A percentile compares a stretch with the other conserved stretches of the same genome.
phyloP scores from a whole-genome alignment of 2,113 vertebrate genomes.

The Podocnemis expansa region DNA sequence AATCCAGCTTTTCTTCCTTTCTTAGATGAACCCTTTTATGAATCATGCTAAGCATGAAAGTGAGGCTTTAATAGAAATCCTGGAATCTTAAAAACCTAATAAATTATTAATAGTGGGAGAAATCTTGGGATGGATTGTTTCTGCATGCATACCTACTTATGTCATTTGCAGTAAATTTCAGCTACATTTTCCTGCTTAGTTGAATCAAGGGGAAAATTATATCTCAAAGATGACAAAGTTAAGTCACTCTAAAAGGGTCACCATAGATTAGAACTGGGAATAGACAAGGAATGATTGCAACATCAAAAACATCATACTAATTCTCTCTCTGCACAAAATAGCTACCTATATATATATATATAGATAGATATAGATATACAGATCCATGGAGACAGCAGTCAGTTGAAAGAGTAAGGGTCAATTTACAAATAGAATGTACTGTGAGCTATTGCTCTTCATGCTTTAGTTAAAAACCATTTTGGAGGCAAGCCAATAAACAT shows the following conservation, averaged over 20 bases:
- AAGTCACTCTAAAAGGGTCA: neutral
- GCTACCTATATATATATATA: too few species aligned
- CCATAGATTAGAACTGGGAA: conserved; percentile 1
- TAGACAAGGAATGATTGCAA: neutral
- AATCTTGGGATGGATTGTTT: conserved; percentile 13
- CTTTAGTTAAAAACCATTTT: neutral
- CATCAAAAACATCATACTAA: too few species aligned
- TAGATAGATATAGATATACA: too few species aligned
- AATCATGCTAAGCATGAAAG: conserved; percentile 13
- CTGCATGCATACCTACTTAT: conserved; percentile 1
- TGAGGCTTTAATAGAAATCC: conserved; percentile 15
- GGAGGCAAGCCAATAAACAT: neutral
- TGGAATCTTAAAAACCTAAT: neutral
- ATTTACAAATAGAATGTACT: neutral
- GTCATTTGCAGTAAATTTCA: conserved; percentile 44
- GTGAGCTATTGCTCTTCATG: neutral
- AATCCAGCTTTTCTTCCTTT: neutral
- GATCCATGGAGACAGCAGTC: neutral
- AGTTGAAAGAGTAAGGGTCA: neutral
- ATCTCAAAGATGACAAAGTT: conserved; percentile 10
- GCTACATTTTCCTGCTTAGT: conserved; percentile 36
- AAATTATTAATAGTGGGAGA: neutral
- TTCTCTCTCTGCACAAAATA: too few species aligned
- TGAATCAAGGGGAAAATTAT: conserved; percentile 21
- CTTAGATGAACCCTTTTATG: neutral